These are phyloP conservation scores for Melanocharis versteri DNA, from an alignment of 2,113 vertebrate genomes.

Conservation along the genomic window DNA sequence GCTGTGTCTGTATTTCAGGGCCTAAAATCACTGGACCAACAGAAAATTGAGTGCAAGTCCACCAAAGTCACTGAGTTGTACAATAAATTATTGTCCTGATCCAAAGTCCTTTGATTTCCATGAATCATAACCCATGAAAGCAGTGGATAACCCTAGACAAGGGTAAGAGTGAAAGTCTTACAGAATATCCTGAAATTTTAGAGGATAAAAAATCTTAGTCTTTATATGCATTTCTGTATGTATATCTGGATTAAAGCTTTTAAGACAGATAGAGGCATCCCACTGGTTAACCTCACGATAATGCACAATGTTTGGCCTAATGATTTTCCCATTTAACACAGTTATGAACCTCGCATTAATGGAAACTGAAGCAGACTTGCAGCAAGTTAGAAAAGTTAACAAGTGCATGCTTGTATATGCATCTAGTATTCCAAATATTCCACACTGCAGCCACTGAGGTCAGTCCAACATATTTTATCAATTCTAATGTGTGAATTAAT, in stretches of 20 bases:
- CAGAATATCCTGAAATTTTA: background rate
- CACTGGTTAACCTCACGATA: no score
- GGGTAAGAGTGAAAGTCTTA: background rate
- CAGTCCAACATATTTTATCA: background rate
- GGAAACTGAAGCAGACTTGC: background rate
- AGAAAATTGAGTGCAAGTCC: background rate
- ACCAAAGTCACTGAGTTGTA: background rate
- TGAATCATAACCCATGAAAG: background rate
- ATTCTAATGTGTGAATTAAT: conserved; percentile 1
- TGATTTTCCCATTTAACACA: background rate
- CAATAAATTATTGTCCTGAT: background rate
- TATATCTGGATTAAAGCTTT: background rate
- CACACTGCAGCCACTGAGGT: background rate
- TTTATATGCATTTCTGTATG: background rate
- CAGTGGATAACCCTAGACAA: background rate
- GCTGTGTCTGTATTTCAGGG: background rate
- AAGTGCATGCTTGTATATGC: background rate
- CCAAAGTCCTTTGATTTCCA: background rate
- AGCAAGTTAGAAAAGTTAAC: background rate
- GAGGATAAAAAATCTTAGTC: background rate
- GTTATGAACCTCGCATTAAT: background rate
- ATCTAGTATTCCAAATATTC: background rate
- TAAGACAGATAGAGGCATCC: background rate
- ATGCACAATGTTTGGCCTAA: accelerated
- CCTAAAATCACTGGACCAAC: background rate